phyloP scores from a whole-genome alignment of 1,140 invertebrate species.

The Aporrectodea caliginosa region DNA sequence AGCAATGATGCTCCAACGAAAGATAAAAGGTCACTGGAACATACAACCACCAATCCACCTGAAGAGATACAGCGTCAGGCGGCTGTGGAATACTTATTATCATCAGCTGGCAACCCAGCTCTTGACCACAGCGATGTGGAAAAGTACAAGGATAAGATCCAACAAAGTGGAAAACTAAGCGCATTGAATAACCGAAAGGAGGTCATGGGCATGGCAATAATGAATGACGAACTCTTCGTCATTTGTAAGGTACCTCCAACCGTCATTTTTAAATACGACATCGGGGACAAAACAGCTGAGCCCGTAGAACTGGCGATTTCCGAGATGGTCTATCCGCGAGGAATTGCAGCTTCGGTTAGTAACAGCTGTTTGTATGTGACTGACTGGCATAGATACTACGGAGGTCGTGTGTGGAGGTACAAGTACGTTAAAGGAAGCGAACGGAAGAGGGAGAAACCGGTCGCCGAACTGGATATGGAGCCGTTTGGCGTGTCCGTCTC shows the following conservation, averaged over 20 bases:
- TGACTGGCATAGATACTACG: not conserved
- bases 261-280: not conserved
- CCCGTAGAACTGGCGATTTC: not conserved
- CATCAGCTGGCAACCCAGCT: no score
- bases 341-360: not conserved
- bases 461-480: not conserved
- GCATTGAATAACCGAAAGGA: not conserved
- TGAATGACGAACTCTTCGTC: not conserved
- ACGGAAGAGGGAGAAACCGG: not conserved
- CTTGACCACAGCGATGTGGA: no score
- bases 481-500: not conserved
- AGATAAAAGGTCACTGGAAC: no score
- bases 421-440: not conserved
- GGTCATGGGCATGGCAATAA: not conserved
- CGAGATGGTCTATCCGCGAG: not conserved
- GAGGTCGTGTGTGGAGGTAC: not conserved
- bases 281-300: not conserved
- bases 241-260: not conserved
- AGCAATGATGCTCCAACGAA: no score
- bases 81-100: no score
- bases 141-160: no score
- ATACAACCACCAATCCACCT: no score
- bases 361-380: not conserved
- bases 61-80: no score
- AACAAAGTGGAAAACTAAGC: not conserved